A percentile compares a stretch with the other conserved stretches of the same genome.
Evolutionary conservation across 2,797 vertebrate genomes (phyloP).

Genomic region (Benthosema pterotum): DNA sequence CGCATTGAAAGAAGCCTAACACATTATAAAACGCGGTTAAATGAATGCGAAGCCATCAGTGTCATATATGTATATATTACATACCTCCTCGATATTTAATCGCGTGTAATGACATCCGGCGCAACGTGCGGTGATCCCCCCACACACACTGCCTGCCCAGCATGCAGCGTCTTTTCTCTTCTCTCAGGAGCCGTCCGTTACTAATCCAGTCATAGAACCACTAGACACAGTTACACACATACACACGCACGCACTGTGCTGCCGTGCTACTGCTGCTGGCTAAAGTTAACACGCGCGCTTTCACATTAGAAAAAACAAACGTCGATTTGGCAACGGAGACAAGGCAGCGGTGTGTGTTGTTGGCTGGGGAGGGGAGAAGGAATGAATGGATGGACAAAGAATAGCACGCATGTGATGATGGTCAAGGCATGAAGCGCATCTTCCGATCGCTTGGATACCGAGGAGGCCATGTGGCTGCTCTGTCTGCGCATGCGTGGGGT

Average conservation of each 20-base stretch:
- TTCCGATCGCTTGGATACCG: constrained; percentile 58
- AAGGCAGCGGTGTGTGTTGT: constrained; percentile 46
- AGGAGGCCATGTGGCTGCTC: constrained; percentile 32
- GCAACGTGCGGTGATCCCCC: constrained; percentile 62
- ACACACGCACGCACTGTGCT: too few species aligned
- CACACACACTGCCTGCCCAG: too few species aligned
- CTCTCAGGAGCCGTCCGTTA: constrained; percentile 7
- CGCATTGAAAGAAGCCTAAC: too few species aligned
- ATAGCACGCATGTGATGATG: too few species aligned
- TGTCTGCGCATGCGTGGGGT: constrained; percentile 72
- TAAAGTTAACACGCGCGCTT: too few species aligned
- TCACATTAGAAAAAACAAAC: too few species aligned
- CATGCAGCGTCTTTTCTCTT: constrained; percentile 27
- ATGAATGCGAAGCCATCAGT: too few species aligned
- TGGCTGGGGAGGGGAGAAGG: too few species aligned
- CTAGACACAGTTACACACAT: too few species aligned
- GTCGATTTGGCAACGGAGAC: constrained; percentile 69
- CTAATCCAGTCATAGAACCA: constrained; percentile 30
- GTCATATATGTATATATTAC: constrained; percentile 48
- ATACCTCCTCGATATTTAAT: constrained; percentile 69
- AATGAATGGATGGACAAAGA: too few species aligned
- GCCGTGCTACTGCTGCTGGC: too few species aligned
- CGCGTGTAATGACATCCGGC: constrained; percentile 78
- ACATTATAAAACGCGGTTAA: constrained; percentile 6
- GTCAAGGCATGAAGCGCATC: constrained; percentile 54